Base-by-base conservation (phyloP, 2,113 vertebrate species). In the Catagonus wagneri region DNA sequence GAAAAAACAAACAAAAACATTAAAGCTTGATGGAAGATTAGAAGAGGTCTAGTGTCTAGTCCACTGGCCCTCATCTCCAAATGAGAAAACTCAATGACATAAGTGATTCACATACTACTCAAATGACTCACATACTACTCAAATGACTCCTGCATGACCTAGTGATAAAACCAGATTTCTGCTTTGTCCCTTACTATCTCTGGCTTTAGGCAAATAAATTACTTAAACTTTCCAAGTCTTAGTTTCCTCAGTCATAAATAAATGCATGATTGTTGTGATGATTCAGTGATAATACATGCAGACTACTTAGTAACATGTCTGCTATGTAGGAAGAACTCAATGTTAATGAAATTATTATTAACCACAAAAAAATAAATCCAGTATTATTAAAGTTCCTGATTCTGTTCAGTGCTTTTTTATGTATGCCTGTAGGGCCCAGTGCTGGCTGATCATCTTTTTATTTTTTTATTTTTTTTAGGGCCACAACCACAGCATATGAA, bases 161-260 rank as follows among this genome's bases (percentile, higher is more conserved):
- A 80, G 7, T 96, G 84, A 95, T 68, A 76, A 96, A 89, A 93
- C n/a, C 60, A 84, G 58, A 92, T 90, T 76, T n/a, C 84, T 96
- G 39, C 34, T 68, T 88, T 89, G 66, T 25, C 54, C 50, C 52
- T 86, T 71, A 72, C 32, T 86, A 25, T 79, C 83, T 85, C 61
- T 86, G 83, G 56, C 63, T 86, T 93, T 83, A 63, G 78, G 87
- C 74, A 92, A 96, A 81, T 94, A 92, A 96, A 81, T 94, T 58
- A 60, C 36, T 83, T 96, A 93, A 84, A 27, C 36, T 94, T 83
- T 94, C 76, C 19, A 80, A 79, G 56, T 65, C 76, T 95, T 92
- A 50, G 10, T 27, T 61, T 76, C 60, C 39, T 85, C 22, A 36
- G 79, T 19, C 34, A 6, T 61, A 65, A 90, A 54, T 83, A 65